Evolutionary conservation across 2,113 vertebrate genomes (phyloP).

Genomic region (Trichomycterus rosablanca): DNA sequence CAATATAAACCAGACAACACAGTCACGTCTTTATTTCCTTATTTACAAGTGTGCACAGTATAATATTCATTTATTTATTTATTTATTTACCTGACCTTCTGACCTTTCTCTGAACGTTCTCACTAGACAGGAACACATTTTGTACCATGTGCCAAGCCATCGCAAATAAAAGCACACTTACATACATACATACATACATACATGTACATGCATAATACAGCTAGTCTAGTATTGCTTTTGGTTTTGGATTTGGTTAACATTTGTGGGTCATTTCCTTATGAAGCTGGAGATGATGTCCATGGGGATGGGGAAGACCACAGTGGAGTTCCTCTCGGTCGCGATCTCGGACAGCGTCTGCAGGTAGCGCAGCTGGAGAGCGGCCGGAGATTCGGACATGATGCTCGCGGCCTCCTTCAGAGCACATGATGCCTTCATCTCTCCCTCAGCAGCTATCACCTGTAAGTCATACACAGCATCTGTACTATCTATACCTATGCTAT

Average conservation of each 20-base stretch:
- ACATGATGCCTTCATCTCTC: slow-evolving; percentile 44
- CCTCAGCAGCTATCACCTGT: slow-evolving; percentile 51
- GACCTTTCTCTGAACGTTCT: no score
- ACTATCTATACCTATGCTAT: background rate
- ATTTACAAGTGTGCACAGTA: no score
- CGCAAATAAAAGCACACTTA: no score
- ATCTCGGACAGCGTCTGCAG: slow-evolving; percentile 51
- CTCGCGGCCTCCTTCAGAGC: slow-evolving; percentile 42
- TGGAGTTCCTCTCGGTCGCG: slow-evolving; percentile 33
- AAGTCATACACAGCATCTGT: background rate
- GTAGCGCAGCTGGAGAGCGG: slow-evolving; percentile 52
- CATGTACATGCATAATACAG: background rate
- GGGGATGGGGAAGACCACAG: slow-evolving; percentile 43
- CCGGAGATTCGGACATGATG: slow-evolving; percentile 37
- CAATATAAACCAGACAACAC: no score
- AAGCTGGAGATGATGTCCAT: slow-evolving; percentile 22
- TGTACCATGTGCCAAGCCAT: no score
- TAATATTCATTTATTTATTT: no score
- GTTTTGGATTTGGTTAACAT: no score
- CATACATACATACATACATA: no score
- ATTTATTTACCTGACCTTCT: no score
- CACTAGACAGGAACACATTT: no score
- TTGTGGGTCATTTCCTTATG: slow-evolving; percentile 12
- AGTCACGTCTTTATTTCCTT: no score
- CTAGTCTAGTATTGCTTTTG: no score